phyloP scores from a whole-genome alignment of 1,140 invertebrate species.

The Hyphantria cunea region DNA sequence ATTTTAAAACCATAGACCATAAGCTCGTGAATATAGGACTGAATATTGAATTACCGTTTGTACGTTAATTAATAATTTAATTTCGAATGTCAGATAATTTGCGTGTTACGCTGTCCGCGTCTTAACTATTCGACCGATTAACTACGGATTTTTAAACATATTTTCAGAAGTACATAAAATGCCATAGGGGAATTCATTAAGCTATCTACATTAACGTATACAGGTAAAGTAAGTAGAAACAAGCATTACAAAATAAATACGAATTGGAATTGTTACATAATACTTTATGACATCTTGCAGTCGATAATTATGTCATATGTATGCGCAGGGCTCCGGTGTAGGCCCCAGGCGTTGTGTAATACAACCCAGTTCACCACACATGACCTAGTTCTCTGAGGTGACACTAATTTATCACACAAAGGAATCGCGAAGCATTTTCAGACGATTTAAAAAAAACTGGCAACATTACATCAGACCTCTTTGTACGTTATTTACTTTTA shows the following conservation, averaged over 20 bases:
- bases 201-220: too few relatives aligned
- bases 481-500: too few relatives aligned
- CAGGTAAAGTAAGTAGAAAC: slow-evolving; percentile 9
- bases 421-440: slow-evolving; percentile 2
- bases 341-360: slow-evolving; percentile 40
- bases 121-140: too few relatives aligned
- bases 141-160: too few relatives aligned
- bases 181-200: too few relatives aligned
- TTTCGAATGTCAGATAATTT: too few relatives aligned
- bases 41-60: too few relatives aligned
- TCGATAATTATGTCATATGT: slow-evolving; percentile 54
- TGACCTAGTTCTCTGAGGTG: slow-evolving; percentile 40
- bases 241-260: slow-evolving; percentile 25
- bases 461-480: neutral
- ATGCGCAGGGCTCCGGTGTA: slow-evolving; percentile 41
- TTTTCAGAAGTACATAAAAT: too few relatives aligned
- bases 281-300: slow-evolving; percentile 37
- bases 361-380: slow-evolving; percentile 27
- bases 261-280: slow-evolving; percentile 37
- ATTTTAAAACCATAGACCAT: neutral
- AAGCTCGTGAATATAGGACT: too few relatives aligned
- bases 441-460: neutral
- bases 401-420: slow-evolving; percentile 32
- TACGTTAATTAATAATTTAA: too few relatives aligned
- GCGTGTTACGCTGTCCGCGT: too few relatives aligned